Conservation (phyloP, 2,888 invertebrate genomes). For the Caenorhabditis sulstoni region DNA sequence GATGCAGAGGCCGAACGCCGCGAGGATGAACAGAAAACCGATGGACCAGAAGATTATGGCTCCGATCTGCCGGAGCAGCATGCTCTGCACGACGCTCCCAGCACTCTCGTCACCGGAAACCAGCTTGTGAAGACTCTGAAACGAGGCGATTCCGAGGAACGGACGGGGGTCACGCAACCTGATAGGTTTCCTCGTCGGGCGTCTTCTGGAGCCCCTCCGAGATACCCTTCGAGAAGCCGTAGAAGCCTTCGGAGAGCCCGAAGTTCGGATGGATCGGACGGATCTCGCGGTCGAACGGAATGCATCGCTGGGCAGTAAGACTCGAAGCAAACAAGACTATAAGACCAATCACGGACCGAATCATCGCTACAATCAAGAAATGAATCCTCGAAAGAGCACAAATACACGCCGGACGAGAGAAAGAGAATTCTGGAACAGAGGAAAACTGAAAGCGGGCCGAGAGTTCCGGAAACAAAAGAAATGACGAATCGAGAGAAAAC, state of each 20-base stretch:
- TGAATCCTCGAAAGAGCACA: too few species aligned
- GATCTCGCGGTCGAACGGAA: not conserved
- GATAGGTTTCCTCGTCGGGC: constrained; percentile 24
- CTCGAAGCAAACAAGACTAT: not conserved
- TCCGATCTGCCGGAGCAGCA: constrained; percentile 40
- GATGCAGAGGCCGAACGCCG: constrained; percentile 35
- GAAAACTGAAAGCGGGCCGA: too few species aligned
- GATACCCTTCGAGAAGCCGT: constrained; percentile 51
- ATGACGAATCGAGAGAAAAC: too few species aligned
- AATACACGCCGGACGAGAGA: too few species aligned
- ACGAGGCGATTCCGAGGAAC: not conserved
- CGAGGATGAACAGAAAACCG: constrained; percentile 39
- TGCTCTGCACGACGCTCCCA: constrained; percentile 11
- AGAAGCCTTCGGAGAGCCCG: constrained; percentile 33
- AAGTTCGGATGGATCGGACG: constrained; percentile 10
- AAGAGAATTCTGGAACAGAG: too few species aligned
- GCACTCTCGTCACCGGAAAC: constrained; percentile 2
- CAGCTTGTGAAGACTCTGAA: constrained; percentile 32
- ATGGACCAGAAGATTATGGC: constrained; percentile 54
- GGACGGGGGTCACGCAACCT: constrained; percentile 4
- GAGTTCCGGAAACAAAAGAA: too few species aligned
- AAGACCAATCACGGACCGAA: not conserved
- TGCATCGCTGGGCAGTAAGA: not conserved
- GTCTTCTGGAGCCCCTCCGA: constrained; percentile 55
- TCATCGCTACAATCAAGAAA: not conserved